phyloP scores from a whole-genome alignment of 2,888 invertebrate species.

The Drosophila bunnanda region DNA sequence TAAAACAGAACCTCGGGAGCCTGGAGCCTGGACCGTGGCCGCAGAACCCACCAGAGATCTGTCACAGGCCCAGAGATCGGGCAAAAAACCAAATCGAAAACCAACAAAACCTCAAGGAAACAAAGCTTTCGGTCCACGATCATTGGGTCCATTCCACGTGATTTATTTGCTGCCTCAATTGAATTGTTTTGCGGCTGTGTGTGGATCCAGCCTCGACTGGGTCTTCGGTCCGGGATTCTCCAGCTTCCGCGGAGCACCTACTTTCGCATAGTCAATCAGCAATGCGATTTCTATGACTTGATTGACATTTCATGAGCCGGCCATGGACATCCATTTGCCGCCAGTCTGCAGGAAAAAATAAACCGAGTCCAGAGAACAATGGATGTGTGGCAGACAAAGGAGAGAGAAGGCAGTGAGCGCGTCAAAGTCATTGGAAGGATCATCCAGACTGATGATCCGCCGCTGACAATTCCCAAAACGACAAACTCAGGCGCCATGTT shows the following conservation, averaged over 20 bases:
- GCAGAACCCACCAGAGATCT: constrained; percentile 50
- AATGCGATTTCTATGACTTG: constrained; percentile 66
- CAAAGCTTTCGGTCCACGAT: constrained; percentile 65
- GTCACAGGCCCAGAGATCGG: constrained; percentile 32
- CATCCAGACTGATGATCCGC: constrained; percentile 73
- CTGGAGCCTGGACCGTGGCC: constrained; percentile 29
- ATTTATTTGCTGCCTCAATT: constrained; percentile 85
- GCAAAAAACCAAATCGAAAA: constrained; percentile 10
- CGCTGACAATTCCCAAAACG: constrained; percentile 82
- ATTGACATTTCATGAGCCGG: constrained; percentile 84
- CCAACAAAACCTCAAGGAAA: constrained; percentile 30
- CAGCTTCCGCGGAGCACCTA: constrained; percentile 36
- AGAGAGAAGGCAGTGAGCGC: constrained; percentile 40
- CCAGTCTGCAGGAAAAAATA: constrained; percentile 51
- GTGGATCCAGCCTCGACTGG: constrained; percentile 18
- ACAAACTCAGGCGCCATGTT: constrained; percentile 85
- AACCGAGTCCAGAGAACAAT: constrained; percentile 52
- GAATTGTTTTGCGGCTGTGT: constrained; percentile 82
- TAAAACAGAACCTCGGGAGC: constrained; percentile 37
- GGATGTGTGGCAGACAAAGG: constrained; percentile 33
- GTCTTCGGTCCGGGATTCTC: constrained; percentile 42
- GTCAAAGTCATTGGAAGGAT: constrained; percentile 70
- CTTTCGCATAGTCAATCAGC: constrained; percentile 48
- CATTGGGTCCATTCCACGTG: constrained; percentile 70
- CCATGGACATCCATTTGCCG: constrained; percentile 83